Evolutionary conservation across 2,113 vertebrate species (phyloP).

Genomic region (Mesitornis unicolor): DNA sequence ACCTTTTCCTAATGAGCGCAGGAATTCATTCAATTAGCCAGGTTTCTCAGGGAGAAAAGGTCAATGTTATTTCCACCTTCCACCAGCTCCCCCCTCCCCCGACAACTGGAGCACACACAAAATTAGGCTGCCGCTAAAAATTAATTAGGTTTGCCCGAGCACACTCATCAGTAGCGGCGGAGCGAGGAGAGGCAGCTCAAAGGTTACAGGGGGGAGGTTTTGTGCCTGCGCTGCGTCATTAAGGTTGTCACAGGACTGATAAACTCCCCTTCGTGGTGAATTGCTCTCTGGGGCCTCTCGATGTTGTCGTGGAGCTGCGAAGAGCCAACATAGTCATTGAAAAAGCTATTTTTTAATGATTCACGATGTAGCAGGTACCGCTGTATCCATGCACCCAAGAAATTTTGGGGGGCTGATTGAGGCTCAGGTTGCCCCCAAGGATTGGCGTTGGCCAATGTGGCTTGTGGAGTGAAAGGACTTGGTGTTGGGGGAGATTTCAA

Average conservation of each 20-base stretch:
- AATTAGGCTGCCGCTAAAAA: neutral
- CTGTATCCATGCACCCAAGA: neutral
- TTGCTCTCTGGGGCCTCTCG: neutral
- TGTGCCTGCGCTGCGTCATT: neutral
- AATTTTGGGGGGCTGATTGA: neutral
- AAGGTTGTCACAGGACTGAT: neutral
- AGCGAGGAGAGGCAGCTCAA: neutral
- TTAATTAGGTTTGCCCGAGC: neutral
- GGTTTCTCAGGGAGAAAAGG: conserved; percentile 37
- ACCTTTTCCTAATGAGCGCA: conserved; percentile 38
- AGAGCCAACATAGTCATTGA: neutral
- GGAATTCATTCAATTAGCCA: conserved; percentile 13
- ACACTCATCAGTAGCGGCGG: neutral
- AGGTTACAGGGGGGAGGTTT: neutral
- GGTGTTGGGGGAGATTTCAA: neutral
- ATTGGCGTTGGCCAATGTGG: neutral
- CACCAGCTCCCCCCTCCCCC: neutral
- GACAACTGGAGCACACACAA: neutral
- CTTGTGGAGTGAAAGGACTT: neutral
- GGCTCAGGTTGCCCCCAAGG: neutral
- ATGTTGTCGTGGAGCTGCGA: neutral
- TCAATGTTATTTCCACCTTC: neutral
- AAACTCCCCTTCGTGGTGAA: neutral
- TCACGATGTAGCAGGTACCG: neutral
- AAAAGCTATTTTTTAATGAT: neutral